phyloP scores from a whole-genome alignment of 2,113 vertebrate genomes.

The rat (Rattus norvegicus) region GRCr8 NC_086019.1:123302001-123302500 shows the following conservation, averaged over 20 bases:
- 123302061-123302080: background rate
- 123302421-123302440: too few species aligned
- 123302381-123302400: background rate
- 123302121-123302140: background rate
- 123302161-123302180: background rate
- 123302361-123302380: background rate
- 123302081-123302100: background rate
- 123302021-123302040: too few species aligned
- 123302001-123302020: too few species aligned
- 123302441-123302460: background rate
- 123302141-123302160: background rate
- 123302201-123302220: background rate
- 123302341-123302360: background rate
- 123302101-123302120: background rate
- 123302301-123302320: background rate
- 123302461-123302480: background rate
- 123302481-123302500: background rate
- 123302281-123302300: background rate
- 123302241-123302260: background rate
- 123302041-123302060: background rate
- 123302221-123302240: background rate
- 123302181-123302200: background rate
- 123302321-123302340: background rate
- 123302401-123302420: background rate
- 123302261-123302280: background rate